phyloP scores from a whole-genome alignment of 2,113 vertebrate species.

The Saguinus imperator region DNA sequence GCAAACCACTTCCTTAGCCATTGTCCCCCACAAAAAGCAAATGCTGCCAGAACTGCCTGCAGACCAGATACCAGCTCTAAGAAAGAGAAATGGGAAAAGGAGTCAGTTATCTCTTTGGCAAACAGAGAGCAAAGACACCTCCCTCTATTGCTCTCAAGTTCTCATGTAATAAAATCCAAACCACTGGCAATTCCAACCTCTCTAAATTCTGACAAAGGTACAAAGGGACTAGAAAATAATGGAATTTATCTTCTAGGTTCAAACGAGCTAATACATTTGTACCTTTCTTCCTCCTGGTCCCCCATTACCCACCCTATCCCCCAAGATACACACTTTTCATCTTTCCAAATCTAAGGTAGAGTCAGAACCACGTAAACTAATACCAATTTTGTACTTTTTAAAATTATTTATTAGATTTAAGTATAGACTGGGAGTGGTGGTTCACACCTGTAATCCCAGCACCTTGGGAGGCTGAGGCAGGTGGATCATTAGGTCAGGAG shows the following conservation, averaged over 20 bases:
- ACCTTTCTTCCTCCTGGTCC: neutral
- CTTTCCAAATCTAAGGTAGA: neutral
- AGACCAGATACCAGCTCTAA: conserved; percentile 17
- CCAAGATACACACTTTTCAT: neutral
- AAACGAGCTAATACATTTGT: too few species aligned
- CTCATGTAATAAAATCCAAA: conserved; percentile 24
- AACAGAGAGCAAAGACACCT: neutral
- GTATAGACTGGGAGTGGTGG: too few species aligned
- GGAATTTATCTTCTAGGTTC: neutral
- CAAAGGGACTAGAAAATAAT: too few species aligned
- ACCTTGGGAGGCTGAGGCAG: too few species aligned
- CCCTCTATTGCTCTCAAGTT: neutral
- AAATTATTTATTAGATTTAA: neutral
- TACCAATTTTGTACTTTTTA: conserved; percentile 13
- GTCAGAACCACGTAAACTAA: neutral
- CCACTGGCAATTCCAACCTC: neutral
- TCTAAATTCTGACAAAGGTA: neutral
- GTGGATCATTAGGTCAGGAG: too few species aligned
- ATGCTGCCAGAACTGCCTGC: neutral
- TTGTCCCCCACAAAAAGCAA: conserved; percentile 1
- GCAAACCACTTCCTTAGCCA: neutral
- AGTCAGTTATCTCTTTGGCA: neutral
- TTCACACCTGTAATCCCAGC: too few species aligned
- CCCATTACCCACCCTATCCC: neutral
- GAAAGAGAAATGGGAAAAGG: neutral